A percentile compares a stretch with the other conserved stretches of the same genome.
phyloP scores from a whole-genome alignment of 2,113 vertebrate genomes.

The Uropsilus gracilis region DNA sequence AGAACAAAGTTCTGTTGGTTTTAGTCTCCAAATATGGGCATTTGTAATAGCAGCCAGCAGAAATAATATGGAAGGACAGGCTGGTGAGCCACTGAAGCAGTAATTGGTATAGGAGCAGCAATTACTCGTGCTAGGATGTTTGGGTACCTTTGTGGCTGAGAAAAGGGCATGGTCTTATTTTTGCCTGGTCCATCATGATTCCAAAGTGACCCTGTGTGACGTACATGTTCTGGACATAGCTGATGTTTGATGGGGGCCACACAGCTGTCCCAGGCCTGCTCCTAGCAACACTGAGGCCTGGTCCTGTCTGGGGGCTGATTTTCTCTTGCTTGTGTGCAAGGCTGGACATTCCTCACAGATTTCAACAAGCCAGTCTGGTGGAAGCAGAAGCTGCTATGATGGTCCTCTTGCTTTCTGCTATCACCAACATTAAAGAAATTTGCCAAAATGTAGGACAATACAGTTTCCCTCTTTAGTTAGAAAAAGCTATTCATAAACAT shows the following conservation, averaged over 20 bases:
- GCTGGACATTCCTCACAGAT: neutral
- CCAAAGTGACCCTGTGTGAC: neutral
- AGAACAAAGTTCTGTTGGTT: neutral
- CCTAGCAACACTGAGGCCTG: neutral
- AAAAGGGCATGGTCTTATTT: neutral
- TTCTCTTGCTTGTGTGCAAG: neutral
- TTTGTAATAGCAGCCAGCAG: neutral
- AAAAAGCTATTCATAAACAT: neutral
- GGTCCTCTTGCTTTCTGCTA: neutral
- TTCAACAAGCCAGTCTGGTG: neutral
- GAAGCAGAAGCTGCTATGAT: neutral
- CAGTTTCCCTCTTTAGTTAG: neutral
- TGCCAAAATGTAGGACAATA: neutral
- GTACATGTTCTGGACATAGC: neutral
- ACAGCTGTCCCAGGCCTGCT: neutral
- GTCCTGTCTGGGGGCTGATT: neutral
- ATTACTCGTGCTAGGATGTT: neutral
- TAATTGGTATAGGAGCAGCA: neutral
- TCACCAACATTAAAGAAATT: neutral
- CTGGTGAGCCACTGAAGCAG: neutral
- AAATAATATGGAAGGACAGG: neutral
- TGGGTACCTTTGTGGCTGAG: neutral
- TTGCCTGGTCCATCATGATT: neutral
- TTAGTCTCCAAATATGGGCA: neutral
- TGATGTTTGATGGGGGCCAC: neutral